A percentile compares a stretch with the other conserved stretches of the same genome.
phyloP scores from a whole-genome alignment of 1,140 invertebrate genomes.

The Sarcophaga peregrina region DNA sequence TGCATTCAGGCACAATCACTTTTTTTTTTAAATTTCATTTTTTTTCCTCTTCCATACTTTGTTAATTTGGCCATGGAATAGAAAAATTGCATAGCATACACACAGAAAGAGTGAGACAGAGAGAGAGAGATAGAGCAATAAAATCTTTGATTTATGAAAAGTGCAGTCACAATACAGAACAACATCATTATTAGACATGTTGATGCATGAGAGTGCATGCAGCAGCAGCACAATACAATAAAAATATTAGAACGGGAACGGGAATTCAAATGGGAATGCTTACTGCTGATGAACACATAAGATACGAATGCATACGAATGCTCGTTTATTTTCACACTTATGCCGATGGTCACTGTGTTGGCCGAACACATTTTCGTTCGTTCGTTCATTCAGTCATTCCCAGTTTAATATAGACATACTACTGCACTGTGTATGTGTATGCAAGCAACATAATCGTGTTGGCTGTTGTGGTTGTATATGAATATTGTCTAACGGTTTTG shows the following conservation, averaged over 20 bases:
- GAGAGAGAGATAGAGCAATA: neutral
- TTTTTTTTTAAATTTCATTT: neutral
- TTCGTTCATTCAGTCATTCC: constrained; percentile 2
- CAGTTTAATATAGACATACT: neutral
- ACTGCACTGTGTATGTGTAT: too few relatives aligned
- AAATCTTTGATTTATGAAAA: constrained; percentile 6
- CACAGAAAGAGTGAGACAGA: too few relatives aligned
- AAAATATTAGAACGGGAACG: constrained; percentile 14
- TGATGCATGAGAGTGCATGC: neutral
- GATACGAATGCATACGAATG: neutral
- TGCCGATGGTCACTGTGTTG: neutral
- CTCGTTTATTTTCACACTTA: neutral
- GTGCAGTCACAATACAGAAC: neutral
- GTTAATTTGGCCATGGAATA: too few relatives aligned
- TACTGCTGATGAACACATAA: neutral
- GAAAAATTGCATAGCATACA: too few relatives aligned
- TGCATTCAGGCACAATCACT: neutral
- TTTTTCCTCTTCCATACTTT: neutral
- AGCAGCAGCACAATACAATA: neutral
- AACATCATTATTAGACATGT: neutral
- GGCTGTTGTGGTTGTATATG: neutral
- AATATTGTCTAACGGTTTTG: constrained; percentile 13
- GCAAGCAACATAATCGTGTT: too few relatives aligned
- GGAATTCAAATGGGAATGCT: neutral
- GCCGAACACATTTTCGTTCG: too few relatives aligned